These are phyloP conservation scores for Cerceris rybyensis DNA, from an alignment of 2,888 invertebrate genomes.

Conservation along the genomic window DNA sequence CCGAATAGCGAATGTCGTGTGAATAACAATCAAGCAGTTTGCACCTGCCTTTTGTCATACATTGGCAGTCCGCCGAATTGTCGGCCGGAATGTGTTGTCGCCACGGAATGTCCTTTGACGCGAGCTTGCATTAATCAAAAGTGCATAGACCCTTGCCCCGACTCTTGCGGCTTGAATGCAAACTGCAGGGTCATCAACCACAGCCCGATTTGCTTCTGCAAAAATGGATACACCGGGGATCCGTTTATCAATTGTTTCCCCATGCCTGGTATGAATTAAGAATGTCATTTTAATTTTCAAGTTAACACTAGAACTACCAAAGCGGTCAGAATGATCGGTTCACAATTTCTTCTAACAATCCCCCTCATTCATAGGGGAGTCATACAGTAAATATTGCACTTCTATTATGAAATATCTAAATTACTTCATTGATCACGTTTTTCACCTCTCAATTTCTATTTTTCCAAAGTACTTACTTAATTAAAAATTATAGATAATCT, in stretches of 20 bases:
- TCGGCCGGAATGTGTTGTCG: slow-evolving; percentile 90
- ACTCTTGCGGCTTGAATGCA: slow-evolving; percentile 84
- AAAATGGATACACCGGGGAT: slow-evolving; percentile 81
- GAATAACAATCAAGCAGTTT: slow-evolving; percentile 83
- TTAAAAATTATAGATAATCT: neutral
- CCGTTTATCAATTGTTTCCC: slow-evolving; percentile 78
- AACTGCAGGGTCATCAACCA: slow-evolving; percentile 87
- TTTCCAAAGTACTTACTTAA: too few species aligned
- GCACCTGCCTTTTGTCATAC: slow-evolving; percentile 88
- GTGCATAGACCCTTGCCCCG: slow-evolving; percentile 86
- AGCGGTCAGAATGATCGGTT: too few species aligned
- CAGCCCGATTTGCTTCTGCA: slow-evolving; percentile 82
- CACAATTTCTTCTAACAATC: too few species aligned
- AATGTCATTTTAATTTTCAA: neutral
- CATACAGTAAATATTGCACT: too few species aligned
- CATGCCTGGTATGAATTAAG: slow-evolving; percentile 79
- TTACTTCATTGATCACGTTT: too few species aligned
- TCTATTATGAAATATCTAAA: too few species aligned
- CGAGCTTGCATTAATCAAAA: slow-evolving; percentile 91
- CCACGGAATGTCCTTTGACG: slow-evolving; percentile 88
- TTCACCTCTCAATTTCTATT: too few species aligned
- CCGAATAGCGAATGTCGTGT: slow-evolving; percentile 82
- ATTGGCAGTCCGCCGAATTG: slow-evolving; percentile 90
- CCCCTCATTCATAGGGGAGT: too few species aligned
- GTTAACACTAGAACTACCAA: too few species aligned